phyloP scores from a whole-genome alignment of 2,797 vertebrate species.

The Pipistrellus kuhlii region DNA sequence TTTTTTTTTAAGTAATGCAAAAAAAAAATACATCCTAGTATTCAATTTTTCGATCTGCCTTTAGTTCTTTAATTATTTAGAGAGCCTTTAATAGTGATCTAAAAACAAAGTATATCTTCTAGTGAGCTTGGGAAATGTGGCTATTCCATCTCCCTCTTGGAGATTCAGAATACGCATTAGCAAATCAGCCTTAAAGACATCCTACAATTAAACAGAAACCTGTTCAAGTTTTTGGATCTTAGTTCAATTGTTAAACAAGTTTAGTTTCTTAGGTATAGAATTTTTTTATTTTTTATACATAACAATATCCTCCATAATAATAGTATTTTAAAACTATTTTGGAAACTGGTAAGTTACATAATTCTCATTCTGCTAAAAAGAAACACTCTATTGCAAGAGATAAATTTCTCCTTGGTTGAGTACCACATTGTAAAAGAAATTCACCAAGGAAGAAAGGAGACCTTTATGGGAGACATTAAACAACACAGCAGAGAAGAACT shows the following conservation, averaged over 20 bases:
- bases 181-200: neutral
- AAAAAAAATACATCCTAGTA: neutral
- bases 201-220: slow-evolving; percentile 46
- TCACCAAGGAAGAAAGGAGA: neutral
- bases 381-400: slow-evolving; percentile 24
- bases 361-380: slow-evolving; percentile 52
- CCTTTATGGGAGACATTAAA: neutral
- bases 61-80: slow-evolving; percentile 44
- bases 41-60: slow-evolving; percentile 6
- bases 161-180: neutral
- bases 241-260: slow-evolving; percentile 58
- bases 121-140: neutral
- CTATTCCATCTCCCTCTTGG: neutral
- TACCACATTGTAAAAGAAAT: slow-evolving; percentile 28
- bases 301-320: slow-evolving; percentile 65
- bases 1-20: neutral
- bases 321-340: slow-evolving; percentile 73
- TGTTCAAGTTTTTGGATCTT: slow-evolving; percentile 60
- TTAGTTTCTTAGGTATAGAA: slow-evolving; percentile 35
- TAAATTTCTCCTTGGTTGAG: neutral
- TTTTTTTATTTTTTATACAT: slow-evolving; percentile 43
- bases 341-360: slow-evolving; percentile 63
- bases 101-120: slow-evolving; percentile 23
- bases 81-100: slow-evolving; percentile 49
- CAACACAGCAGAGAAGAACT: neutral